A percentile compares a stretch with the other conserved stretches of the same genome.
Conservation (phyloP, 2,797 vertebrate genomes). For the Neopelma chrysocephalum region DNA sequence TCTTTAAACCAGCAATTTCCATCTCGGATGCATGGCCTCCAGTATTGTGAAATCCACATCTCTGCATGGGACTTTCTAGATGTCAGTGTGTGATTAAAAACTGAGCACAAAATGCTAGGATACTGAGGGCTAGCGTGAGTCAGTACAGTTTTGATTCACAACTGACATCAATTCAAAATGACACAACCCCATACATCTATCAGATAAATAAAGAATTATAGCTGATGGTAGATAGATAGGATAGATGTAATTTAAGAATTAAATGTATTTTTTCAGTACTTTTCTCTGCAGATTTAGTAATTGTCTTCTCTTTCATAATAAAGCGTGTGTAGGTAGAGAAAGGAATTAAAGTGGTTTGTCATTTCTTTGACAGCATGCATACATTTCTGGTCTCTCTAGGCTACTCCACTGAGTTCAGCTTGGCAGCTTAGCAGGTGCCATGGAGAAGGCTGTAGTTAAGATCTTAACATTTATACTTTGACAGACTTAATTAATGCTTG, state of each 20-base stretch:
- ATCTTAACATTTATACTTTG: not conserved
- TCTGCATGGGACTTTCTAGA: not conserved
- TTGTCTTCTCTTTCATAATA: not conserved
- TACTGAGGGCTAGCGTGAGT: not conserved
- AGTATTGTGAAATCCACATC: not conserved
- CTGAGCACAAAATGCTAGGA: not conserved
- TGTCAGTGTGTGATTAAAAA: not conserved
- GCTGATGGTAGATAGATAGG: not conserved
- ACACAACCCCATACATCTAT: not conserved
- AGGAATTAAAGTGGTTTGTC: not conserved
- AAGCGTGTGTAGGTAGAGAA: not conserved
- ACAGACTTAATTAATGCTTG: not conserved
- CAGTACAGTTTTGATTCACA: not conserved
- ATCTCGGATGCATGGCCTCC: rapidly evolving
- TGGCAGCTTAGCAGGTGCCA: not conserved
- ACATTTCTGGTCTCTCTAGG: not conserved
- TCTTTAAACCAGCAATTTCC: not conserved
- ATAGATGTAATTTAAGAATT: not conserved
- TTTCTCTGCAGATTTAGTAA: not conserved
- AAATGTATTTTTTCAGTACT: not conserved
- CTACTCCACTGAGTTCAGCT: not conserved
- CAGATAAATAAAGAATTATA: not conserved
- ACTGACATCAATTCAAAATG: not conserved
- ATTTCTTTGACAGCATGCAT: not conserved
- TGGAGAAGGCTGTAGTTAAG: not conserved